Conservation (phyloP, 2,888 invertebrate species). For the Abrostola triplasia region DNA sequence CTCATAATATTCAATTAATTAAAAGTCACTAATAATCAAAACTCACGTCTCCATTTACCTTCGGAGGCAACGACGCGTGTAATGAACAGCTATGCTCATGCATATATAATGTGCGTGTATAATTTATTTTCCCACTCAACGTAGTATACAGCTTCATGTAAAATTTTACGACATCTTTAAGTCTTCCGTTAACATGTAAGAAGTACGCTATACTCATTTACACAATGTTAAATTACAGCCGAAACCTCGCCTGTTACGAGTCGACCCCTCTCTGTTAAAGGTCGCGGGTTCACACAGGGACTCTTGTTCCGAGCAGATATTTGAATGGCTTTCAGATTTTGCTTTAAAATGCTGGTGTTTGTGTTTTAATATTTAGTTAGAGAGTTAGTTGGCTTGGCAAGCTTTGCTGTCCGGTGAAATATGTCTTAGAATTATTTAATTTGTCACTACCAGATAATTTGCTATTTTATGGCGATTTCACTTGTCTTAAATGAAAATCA, state of each 20-base stretch:
- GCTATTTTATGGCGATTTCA: too few species aligned
- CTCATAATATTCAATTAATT: slow-evolving; percentile 31
- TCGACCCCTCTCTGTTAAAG: background rate
- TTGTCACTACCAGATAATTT: too few species aligned
- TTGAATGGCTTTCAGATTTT: background rate
- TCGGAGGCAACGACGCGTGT: slow-evolving; percentile 8
- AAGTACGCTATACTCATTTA: slow-evolving; percentile 1
- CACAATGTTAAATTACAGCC: slow-evolving; percentile 4
- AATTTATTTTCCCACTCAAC: slow-evolving; percentile 36
- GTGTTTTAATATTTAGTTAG: background rate
- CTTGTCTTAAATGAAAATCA: too few species aligned
- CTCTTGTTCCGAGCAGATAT: background rate
- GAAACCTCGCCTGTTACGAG: slow-evolving; percentile 1
- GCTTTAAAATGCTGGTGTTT: background rate
- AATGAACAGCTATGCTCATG: slow-evolving; percentile 23
- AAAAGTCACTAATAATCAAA: slow-evolving; percentile 30
- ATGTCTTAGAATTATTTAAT: too few species aligned
- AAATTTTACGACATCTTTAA: slow-evolving; percentile 18
- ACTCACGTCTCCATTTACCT: slow-evolving; percentile 20
- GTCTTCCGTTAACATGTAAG: slow-evolving; percentile 9
- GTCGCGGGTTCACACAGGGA: background rate
- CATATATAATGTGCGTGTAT: slow-evolving; percentile 41
- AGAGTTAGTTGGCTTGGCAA: background rate
- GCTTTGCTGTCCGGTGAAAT: too few species aligned
- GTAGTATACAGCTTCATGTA: slow-evolving; percentile 1